A percentile compares a stretch with the other conserved stretches of the same genome.
These are phyloP conservation scores for Apocheima hispidaria DNA, from an alignment of 2,888 invertebrate species.

Conservation along the genomic window DNA sequence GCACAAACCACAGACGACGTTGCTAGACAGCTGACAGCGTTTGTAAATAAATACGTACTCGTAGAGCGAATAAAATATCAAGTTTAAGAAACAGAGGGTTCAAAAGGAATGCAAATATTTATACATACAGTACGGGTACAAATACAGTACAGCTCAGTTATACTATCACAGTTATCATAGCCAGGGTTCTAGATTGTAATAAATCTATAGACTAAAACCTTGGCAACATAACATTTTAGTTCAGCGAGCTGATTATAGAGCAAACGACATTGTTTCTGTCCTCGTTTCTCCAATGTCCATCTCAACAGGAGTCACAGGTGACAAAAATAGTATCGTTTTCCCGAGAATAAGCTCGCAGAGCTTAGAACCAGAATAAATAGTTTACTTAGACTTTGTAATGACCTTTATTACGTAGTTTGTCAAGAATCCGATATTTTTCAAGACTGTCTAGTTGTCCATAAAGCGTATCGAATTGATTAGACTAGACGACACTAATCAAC, in stretches of 20 bases:
- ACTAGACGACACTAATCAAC: conserved; percentile 49
- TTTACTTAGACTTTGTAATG: neutral
- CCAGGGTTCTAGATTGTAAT: neutral
- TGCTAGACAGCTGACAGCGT: conserved; percentile 11
- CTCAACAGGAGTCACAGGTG: neutral
- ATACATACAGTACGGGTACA: too few relatives aligned
- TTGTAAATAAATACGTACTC: conserved; percentile 15
- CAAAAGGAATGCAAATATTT: neutral
- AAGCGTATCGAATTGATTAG: conserved; percentile 62
- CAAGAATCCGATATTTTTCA: neutral
- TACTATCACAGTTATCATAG: neutral
- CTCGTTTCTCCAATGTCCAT: neutral
- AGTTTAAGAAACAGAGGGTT: neutral
- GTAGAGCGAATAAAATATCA: neutral
- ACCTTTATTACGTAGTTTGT: neutral
- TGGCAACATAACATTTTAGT: neutral
- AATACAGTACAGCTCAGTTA: too few relatives aligned
- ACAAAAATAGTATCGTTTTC: neutral
- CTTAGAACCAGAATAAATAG: neutral
- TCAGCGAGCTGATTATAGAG: neutral
- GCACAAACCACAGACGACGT: conserved; percentile 1
- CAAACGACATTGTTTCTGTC: neutral
- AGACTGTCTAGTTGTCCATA: conserved; percentile 14
- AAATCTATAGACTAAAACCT: conserved; percentile 3
- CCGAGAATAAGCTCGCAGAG: neutral